These are phyloP conservation scores for Halyomorpha halys DNA, from an alignment of 1,140 invertebrate genomes.

Conservation along the genomic window DNA sequence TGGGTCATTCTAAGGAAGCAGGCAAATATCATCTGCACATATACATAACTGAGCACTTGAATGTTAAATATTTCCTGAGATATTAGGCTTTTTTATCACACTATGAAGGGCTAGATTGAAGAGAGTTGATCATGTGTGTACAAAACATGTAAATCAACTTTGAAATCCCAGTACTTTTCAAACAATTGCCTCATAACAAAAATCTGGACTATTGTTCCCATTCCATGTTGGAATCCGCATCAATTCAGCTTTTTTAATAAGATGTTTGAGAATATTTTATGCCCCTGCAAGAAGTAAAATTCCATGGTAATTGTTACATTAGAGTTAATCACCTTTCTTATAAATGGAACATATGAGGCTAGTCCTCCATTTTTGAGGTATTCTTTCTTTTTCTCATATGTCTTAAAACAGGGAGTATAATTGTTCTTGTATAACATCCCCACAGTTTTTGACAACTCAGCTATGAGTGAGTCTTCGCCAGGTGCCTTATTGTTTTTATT, in stretches of 20 bases:
- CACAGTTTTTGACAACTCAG: not conserved
- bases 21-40: not conserved
- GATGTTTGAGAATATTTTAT: not conserved
- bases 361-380: not conserved
- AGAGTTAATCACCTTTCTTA: not conserved
- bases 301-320: not conserved
- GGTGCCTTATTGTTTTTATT: not conserved
- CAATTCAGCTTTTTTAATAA: not conserved
- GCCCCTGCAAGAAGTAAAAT: not conserved
- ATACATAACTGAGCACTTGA: not conserved
- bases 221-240: not conserved
- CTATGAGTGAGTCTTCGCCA: not conserved
- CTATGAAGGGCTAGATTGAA: not conserved
- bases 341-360: not conserved
- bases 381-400: not conserved
- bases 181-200: not conserved
- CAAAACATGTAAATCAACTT: not conserved
- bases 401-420: no score
- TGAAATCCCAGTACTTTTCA: not conserved
- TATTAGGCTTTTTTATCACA: not conserved
- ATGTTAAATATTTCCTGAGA: not conserved
- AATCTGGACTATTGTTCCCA: not conserved
- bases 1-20: not conserved
- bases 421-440: not conserved
- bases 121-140: not conserved